phyloP scores from a whole-genome alignment of 2,113 vertebrate genomes.

The Cyphomyrus discorhynchus region DNA sequence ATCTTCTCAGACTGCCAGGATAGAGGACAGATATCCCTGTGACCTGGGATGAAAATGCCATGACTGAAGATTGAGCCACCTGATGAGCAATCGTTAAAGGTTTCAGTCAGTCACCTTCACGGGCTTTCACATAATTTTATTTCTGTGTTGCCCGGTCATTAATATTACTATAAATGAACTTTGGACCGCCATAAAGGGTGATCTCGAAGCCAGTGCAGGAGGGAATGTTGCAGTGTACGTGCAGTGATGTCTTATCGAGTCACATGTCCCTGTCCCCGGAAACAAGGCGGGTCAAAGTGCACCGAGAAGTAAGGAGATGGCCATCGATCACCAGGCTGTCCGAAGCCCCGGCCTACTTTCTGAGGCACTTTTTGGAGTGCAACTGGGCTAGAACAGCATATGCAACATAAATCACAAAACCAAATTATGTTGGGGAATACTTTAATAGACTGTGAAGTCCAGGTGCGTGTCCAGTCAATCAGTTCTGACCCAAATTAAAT shows the following conservation, averaged over 20 bases:
- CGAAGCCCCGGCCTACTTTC: background rate
- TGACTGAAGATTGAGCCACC: background rate
- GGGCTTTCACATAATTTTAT: background rate
- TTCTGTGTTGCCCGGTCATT: background rate
- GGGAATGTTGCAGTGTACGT: background rate
- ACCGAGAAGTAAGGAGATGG: background rate
- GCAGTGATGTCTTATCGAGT: conserved; percentile 6
- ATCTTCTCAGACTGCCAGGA: background rate
- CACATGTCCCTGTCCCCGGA: background rate
- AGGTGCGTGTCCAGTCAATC: background rate
- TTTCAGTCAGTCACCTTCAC: background rate
- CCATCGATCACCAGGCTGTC: background rate
- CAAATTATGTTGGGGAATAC: conserved; percentile 5
- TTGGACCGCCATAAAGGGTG: conserved; percentile 6
- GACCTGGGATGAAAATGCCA: background rate
- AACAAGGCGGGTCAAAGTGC: conserved; percentile 4
- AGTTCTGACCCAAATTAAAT: background rate
- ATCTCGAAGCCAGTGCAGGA: background rate
- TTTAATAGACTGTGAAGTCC: background rate
- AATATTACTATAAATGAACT: conserved; percentile 11
- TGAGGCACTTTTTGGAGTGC: background rate
- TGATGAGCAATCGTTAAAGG: background rate
- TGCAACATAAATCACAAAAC: background rate
- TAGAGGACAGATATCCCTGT: background rate
- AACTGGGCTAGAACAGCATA: background rate